Percentiles rank a stretch among this genome's conserved stretches.
Conservation (phyloP, 2,797 vertebrate genomes). For the Crax fasciolata region DNA sequence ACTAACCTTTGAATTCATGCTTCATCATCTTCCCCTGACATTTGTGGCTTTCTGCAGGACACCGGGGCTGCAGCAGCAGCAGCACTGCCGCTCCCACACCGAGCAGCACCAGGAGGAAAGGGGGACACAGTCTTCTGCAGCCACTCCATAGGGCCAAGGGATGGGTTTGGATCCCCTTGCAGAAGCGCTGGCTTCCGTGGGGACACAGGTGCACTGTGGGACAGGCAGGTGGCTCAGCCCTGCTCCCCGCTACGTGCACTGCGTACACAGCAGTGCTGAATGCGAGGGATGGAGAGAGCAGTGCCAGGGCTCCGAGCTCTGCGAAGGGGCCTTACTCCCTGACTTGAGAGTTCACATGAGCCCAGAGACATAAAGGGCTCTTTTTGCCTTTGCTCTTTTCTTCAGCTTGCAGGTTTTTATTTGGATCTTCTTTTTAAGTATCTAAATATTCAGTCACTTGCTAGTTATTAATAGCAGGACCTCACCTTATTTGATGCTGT, state of each 20-base stretch:
- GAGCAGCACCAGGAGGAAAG: not conserved
- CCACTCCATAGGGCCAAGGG: not conserved
- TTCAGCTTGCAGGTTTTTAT: conserved; percentile 22
- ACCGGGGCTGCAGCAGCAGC: not conserved
- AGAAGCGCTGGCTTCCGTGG: not conserved
- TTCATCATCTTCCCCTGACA: conserved; percentile 24
- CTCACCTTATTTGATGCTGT: conserved; percentile 53
- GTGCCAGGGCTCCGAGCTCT: not conserved
- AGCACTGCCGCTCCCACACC: not conserved
- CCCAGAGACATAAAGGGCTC: not conserved
- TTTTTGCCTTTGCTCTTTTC: conserved; percentile 45
- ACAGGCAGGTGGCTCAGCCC: fast-evolving
- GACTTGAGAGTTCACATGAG: not conserved
- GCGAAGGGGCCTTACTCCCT: not conserved
- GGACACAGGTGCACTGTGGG: fast-evolving
- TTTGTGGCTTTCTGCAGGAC: conserved; percentile 39
- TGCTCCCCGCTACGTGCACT: not conserved
- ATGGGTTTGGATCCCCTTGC: fast-evolving
- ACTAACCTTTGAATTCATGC: conserved; percentile 53
- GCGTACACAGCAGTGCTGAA: not conserved
- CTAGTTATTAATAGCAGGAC: conserved; percentile 56
- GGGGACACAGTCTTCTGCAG: not conserved
- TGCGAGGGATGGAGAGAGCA: not conserved
- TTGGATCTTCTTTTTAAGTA: conserved; percentile 15
- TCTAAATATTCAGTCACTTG: conserved; percentile 57